Percentiles rank a stretch among this genome's conserved stretches.
phyloP scores from a whole-genome alignment of 2,113 vertebrate genomes.

The Eira barbara region DNA sequence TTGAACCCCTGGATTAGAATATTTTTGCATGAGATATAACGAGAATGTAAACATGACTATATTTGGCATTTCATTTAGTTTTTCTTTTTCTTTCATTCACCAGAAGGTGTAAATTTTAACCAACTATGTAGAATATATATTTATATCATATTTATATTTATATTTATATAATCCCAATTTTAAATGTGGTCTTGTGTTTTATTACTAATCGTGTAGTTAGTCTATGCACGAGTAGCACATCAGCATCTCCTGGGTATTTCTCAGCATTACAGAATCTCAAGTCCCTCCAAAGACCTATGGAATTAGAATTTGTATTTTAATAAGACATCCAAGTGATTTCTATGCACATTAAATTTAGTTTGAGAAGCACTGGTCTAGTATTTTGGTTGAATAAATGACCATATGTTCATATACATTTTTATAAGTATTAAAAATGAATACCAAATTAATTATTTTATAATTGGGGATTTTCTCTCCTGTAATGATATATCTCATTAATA shows the following conservation, averaged over 20 bases:
- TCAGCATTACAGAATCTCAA: neutral
- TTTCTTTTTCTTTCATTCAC: neutral
- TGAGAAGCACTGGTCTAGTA: neutral
- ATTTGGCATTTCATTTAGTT: neutral
- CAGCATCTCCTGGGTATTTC: neutral
- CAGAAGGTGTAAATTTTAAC: neutral
- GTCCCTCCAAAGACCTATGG: neutral
- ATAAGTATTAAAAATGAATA: neutral
- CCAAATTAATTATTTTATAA: neutral
- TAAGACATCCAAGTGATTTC: neutral
- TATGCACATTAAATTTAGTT: neutral
- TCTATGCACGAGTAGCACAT: too few species aligned
- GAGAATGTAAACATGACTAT: neutral
- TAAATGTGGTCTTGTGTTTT: neutral
- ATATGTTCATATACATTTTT: neutral
- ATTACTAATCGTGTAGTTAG: neutral
- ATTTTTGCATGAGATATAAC: neutral
- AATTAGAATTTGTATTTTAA: neutral
- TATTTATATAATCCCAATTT: neutral
- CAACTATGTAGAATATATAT: neutral
- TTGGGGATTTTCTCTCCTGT: neutral
- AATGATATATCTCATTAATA: neutral
- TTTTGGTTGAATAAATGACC: neutral
- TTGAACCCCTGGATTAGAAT: neutral
- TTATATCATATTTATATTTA: neutral